Percentiles rank a stretch among this genome's conserved stretches.
Conservation (phyloP, 2,888 invertebrate genomes). For the Lydus trimaculatus region DNA sequence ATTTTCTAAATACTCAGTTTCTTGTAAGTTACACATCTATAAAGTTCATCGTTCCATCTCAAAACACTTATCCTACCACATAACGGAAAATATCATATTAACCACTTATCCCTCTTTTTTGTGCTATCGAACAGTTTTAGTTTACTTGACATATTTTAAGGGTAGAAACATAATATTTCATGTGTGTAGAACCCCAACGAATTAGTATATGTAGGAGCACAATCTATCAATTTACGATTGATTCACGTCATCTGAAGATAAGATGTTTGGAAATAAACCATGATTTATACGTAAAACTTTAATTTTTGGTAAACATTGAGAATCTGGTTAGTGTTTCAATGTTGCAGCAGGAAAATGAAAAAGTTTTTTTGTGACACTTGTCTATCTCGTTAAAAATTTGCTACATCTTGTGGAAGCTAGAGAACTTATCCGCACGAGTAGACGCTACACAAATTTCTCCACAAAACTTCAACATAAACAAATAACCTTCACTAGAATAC, state of each 20-base stretch:
- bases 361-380: too few relatives aligned
- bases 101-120: neutral
- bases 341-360: too few relatives aligned
- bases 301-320: too few relatives aligned
- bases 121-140: neutral
- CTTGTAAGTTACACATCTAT: neutral
- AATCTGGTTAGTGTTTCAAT: too few relatives aligned
- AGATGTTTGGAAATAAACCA: neutral
- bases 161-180: neutral
- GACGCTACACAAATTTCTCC: too few relatives aligned
- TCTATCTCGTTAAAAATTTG: too few relatives aligned
- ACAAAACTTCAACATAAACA: too few relatives aligned
- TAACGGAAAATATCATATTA: neutral
- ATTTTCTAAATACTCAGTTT: neutral
- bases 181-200: neutral
- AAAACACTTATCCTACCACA: neutral
- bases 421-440: too few relatives aligned
- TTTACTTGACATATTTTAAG: neutral
- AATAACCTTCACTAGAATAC: too few relatives aligned
- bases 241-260: neutral
- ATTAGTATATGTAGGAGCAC: neutral
- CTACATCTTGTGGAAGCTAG: too few relatives aligned
- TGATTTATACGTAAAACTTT: too few relatives aligned
- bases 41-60: neutral
- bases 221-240: constrained; percentile 1